Evolutionary conservation across 2,888 invertebrate species (phyloP).

Genomic region (Xiphydria camelus): DNA sequence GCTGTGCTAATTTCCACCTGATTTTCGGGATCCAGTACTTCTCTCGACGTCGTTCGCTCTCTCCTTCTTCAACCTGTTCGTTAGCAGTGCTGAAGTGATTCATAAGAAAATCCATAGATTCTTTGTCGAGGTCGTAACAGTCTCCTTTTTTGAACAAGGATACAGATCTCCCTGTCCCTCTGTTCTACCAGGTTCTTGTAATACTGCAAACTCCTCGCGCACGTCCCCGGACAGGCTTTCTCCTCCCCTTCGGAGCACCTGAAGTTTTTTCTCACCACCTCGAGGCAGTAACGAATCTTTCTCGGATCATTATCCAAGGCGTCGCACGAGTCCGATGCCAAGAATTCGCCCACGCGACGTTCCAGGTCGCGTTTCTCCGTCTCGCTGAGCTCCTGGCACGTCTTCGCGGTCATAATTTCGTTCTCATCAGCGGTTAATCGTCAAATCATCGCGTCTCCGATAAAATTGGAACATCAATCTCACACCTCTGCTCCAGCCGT

Average conservation of each 20-base stretch:
- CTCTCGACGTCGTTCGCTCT: slow-evolving; percentile 18
- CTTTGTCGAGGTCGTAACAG: background rate
- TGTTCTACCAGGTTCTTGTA: slow-evolving; percentile 47
- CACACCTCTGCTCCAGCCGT: no score
- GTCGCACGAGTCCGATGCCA: slow-evolving; percentile 34
- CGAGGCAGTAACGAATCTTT: slow-evolving; percentile 51
- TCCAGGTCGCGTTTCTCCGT: slow-evolving; percentile 36
- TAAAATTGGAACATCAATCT: no score
- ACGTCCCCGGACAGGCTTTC: slow-evolving; percentile 9
- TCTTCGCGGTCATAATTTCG: no score
- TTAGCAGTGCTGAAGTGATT: slow-evolving; percentile 28
- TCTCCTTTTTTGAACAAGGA: slow-evolving; percentile 31
- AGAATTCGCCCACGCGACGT: slow-evolving; percentile 33
- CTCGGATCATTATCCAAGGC: slow-evolving; percentile 40
- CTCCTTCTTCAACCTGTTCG: slow-evolving; percentile 31
- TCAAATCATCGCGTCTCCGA: no score
- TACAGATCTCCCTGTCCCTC: slow-evolving; percentile 56
- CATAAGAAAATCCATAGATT: background rate
- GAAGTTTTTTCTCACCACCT: slow-evolving; percentile 12
- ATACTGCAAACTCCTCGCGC: slow-evolving; percentile 31
- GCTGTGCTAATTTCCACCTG: no score
- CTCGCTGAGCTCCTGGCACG: no score
- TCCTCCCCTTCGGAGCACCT: slow-evolving; percentile 8
- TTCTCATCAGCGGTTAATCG: no score
- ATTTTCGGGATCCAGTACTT: no score